These are phyloP conservation scores for Cyanistes caeruleus DNA, from an alignment of 2,113 vertebrate genomes.

Conservation along the genomic window DNA sequence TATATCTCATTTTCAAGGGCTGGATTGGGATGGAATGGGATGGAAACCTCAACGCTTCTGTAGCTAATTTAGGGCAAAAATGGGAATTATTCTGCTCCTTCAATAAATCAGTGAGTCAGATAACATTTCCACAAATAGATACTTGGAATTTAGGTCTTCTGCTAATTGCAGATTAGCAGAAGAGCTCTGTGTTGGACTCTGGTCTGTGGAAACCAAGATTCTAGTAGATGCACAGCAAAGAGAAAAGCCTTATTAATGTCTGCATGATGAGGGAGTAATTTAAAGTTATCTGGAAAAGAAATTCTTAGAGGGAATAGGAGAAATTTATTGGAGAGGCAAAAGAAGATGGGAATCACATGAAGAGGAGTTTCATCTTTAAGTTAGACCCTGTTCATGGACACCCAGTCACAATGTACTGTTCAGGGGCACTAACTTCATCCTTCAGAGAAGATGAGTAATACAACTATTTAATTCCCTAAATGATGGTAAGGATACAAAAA, in stretches of 20 bases:
- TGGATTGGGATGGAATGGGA: not conserved
- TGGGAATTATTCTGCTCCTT: not conserved
- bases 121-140: not conserved
- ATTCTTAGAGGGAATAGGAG: not conserved
- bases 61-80: not conserved
- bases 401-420: fast-evolving
- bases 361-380: not conserved
- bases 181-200: not conserved
- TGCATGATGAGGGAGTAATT: not conserved
- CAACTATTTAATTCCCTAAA: not conserved
- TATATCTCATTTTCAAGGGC: not conserved
- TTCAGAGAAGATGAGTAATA: not conserved
- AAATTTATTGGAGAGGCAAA: not conserved
- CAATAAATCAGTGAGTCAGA: not conserved
- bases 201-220: not conserved
- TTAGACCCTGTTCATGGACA: fast-evolving
- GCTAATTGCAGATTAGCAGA: too few species aligned
- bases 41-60: not conserved
- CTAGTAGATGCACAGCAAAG: not conserved
- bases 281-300: not conserved
- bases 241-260: not conserved
- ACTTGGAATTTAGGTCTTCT: too few species aligned
- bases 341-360: not conserved
- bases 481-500: not conserved
- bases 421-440: not conserved